phyloP scores from a whole-genome alignment of 1,140 invertebrate species.

The Hypsibius dujardini region DNA sequence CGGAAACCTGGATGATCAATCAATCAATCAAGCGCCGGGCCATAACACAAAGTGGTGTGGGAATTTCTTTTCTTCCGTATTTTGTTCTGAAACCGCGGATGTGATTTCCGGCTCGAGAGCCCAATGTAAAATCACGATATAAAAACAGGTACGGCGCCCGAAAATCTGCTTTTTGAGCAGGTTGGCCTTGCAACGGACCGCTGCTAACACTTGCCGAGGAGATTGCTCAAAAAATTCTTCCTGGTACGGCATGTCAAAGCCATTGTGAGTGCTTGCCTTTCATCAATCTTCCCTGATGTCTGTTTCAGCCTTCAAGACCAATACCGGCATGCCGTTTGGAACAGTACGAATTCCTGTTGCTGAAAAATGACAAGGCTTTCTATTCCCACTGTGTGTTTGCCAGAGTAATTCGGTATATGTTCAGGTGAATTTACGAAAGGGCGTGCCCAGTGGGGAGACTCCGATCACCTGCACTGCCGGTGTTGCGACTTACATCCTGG shows the following conservation, averaged over 20 bases:
- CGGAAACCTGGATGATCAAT: too few species aligned
- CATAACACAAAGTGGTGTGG: too few species aligned
- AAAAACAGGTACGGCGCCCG: too few species aligned
- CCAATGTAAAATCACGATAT: too few species aligned
- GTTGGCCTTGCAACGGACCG: conserved; percentile 94
- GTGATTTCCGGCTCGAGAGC: too few species aligned
- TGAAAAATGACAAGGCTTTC: conserved; percentile 19
- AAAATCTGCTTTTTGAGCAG: too few species aligned
- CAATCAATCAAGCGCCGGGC: too few species aligned
- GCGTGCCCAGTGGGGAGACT: conserved; percentile 83
- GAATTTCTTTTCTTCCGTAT: too few species aligned
- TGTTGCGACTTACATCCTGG: conserved; percentile 87
- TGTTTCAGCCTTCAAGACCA: conserved; percentile 39
- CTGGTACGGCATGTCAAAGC: conserved; percentile 36
- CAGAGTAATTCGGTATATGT: neutral
- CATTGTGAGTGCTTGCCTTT: too few species aligned
- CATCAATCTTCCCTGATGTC: too few species aligned
- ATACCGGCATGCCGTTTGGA: conserved; percentile 89
- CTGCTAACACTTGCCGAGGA: conserved; percentile 77
- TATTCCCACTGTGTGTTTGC: neutral
- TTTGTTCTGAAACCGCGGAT: too few species aligned
- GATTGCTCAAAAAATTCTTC: conserved; percentile 68
- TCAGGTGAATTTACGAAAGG: conserved; percentile 62
- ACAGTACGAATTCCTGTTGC: conserved; percentile 44
- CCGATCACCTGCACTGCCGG: conserved; percentile 91